Conservation (phyloP, 92 coral and sea anemone genomes). For the Muricea muricata region DNA sequence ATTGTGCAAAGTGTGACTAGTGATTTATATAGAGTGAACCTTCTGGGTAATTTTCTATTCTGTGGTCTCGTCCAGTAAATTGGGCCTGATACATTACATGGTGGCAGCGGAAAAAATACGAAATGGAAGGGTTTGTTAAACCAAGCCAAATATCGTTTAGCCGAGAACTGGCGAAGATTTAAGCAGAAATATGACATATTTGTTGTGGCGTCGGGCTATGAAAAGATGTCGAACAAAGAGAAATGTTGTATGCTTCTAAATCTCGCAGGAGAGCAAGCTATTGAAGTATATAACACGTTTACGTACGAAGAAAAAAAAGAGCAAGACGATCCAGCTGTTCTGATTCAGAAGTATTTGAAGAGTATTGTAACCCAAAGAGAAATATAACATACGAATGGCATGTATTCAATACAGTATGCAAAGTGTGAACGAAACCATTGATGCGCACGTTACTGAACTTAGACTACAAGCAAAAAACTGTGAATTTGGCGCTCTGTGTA, state of each 20-base stretch:
- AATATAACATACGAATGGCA: constrained; percentile 30
- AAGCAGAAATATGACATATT: neutral
- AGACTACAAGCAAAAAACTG: constrained; percentile 31
- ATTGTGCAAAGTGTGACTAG: too few species aligned
- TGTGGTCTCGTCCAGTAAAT: too few species aligned
- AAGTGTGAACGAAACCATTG: neutral
- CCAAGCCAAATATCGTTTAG: neutral
- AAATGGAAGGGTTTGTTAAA: neutral
- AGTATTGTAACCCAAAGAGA: constrained; percentile 15
- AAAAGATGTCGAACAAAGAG: neutral
- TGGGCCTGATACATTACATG: constrained; percentile 10
- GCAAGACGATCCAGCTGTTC: neutral
- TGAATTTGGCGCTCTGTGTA: neutral
- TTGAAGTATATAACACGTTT: constrained; percentile 18
- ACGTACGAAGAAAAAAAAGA: neutral
- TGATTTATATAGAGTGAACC: too few species aligned
- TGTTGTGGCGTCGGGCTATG: neutral
- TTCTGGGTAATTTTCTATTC: too few species aligned
- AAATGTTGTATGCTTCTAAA: neutral
- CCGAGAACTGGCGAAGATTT: constrained; percentile 30
- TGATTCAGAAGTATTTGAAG: constrained; percentile 7
- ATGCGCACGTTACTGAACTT: constrained; percentile 6
- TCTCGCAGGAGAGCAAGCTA: constrained; percentile 1
- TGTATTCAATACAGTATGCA: too few species aligned
- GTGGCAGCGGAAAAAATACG: neutral